A percentile compares a stretch with the other conserved stretches of the same genome.
phyloP scores from a whole-genome alignment of 2,113 vertebrate genomes.

The Paramisgurnus dabryanus region DNA sequence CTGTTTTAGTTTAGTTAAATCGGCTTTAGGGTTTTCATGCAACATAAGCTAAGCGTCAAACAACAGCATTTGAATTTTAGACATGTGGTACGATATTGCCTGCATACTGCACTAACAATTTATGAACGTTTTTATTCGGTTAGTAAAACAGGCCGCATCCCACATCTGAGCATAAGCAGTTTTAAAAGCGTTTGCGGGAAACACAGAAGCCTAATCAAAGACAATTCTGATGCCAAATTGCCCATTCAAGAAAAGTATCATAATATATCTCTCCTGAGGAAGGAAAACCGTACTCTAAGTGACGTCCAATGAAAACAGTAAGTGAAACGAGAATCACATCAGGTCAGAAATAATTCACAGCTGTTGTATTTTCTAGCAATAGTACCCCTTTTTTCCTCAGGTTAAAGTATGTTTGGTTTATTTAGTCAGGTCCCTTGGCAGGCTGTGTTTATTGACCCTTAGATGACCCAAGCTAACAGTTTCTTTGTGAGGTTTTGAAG shows the following conservation, averaged over 20 bases:
- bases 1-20: not conserved
- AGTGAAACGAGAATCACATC: not conserved
- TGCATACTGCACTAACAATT: constrained; percentile 41
- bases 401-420: constrained; percentile 1
- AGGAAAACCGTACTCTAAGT: constrained; percentile 18
- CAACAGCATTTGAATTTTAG: not conserved
- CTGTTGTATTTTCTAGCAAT: not conserved
- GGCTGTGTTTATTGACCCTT: constrained; percentile 61
- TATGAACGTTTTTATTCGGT: constrained; percentile 56
- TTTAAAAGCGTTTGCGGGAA: constrained; percentile 37
- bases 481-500: constrained; percentile 60
- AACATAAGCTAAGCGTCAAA: not conserved
- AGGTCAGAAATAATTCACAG: constrained; percentile 34
- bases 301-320: constrained; percentile 19
- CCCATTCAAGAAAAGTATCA: constrained; percentile 34
- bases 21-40: constrained; percentile 9
- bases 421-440: not conserved
- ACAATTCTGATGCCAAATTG: constrained; percentile 36
- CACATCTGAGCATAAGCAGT: constrained; percentile 36
- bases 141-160: constrained; percentile 37
- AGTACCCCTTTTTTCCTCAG: not conserved
- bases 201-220: constrained; percentile 29
- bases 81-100: constrained; percentile 51
- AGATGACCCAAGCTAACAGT: constrained; percentile 59
- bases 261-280: not conserved